phyloP scores from a whole-genome alignment of 2,113 vertebrate species.

The Elephantulus edwardii region DNA sequence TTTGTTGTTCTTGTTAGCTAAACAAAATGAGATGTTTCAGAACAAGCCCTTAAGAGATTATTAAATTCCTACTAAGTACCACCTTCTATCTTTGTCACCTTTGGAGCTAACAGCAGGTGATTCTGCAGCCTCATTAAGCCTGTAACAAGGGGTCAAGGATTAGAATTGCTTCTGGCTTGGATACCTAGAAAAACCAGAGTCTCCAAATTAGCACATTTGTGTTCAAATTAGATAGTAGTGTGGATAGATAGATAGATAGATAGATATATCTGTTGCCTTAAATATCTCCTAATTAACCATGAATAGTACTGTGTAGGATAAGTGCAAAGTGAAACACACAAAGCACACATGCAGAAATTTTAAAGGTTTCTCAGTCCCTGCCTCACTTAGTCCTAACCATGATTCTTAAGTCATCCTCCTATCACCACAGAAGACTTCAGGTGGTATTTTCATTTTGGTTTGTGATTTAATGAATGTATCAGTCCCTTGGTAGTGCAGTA shows the following conservation, averaged over 20 bases:
- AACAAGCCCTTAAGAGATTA: slow-evolving; percentile 3
- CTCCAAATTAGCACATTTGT: slow-evolving; percentile 55
- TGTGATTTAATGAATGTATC: too few species aligned
- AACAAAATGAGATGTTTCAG: background rate
- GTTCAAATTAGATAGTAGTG: slow-evolving; percentile 40
- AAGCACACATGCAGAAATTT: too few species aligned
- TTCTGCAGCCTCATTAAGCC: slow-evolving; percentile 55
- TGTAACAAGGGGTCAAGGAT: slow-evolving; percentile 20
- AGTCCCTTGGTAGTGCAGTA: too few species aligned
- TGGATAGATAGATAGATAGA: too few species aligned
- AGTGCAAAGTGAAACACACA: background rate
- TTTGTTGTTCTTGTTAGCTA: background rate
- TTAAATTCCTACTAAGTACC: slow-evolving; percentile 16
- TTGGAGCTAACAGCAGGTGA: slow-evolving; percentile 15
- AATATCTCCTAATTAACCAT: background rate
- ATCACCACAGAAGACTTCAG: too few species aligned
- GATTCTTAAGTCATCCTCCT: too few species aligned
- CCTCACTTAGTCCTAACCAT: too few species aligned
- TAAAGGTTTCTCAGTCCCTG: too few species aligned
- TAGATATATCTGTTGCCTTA: background rate
- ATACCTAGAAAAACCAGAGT: slow-evolving; percentile 21
- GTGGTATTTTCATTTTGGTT: too few species aligned
- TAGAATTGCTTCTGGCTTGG: slow-evolving; percentile 13
- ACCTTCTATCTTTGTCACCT: background rate
- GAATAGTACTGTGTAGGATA: background rate